Evolutionary conservation across 2,888 invertebrate genomes (phyloP).

Genomic region (Busseola fusca): DNA sequence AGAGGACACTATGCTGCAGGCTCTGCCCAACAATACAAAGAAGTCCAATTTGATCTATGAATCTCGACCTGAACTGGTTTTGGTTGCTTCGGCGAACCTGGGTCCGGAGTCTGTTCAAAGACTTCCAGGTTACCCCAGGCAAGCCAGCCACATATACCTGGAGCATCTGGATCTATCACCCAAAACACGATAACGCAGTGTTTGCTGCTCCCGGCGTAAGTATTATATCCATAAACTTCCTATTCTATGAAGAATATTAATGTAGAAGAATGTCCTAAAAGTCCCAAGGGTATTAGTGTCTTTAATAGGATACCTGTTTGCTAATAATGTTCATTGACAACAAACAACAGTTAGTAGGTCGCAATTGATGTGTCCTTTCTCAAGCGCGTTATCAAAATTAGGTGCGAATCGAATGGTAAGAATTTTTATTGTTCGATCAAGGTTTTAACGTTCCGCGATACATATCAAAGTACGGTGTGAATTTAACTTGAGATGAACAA

Average conservation of each 20-base stretch:
- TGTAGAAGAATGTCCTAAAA: not conserved
- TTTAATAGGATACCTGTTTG: not conserved
- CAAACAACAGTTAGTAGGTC: constrained; percentile 35
- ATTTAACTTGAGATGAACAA: constrained; percentile 7
- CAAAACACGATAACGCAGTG: not conserved
- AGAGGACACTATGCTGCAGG: not conserved
- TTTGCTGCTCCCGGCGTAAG: not conserved
- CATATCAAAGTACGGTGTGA: constrained; percentile 8
- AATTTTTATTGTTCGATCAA: constrained; percentile 52
- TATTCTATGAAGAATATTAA: not conserved
- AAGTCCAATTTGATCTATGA: not conserved
- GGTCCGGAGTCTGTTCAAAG: not conserved
- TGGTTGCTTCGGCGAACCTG: not conserved
- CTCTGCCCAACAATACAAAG: not conserved
- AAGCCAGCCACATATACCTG: not conserved
- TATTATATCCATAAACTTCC: not conserved
- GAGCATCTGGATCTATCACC: not conserved
- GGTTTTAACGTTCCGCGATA: constrained; percentile 30
- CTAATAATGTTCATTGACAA: constrained; percentile 29
- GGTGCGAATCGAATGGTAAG: constrained; percentile 38
- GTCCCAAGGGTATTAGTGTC: not conserved
- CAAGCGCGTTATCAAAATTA: constrained; percentile 13
- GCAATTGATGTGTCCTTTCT: constrained; percentile 37
- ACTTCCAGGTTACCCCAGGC: not conserved
- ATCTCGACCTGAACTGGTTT: not conserved